Conservation (phyloP, 2,113 vertebrate genomes). For the Mirza zaza region DNA sequence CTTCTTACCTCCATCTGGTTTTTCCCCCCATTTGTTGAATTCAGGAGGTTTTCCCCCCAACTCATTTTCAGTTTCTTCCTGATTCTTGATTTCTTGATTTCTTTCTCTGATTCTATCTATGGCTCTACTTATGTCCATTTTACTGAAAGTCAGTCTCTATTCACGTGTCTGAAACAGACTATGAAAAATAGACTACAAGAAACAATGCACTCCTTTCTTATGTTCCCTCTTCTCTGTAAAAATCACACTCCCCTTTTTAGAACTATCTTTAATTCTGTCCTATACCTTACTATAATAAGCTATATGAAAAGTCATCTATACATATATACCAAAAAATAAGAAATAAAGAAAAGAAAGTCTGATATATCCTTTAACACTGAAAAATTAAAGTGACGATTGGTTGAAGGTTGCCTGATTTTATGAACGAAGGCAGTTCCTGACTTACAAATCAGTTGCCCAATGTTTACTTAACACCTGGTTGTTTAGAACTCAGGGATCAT, state of each 20-base stretch:
- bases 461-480: neutral
- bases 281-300: conserved; percentile 46
- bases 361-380: conserved; percentile 7
- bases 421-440: neutral
- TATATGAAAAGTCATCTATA: conserved; percentile 41
- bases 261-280: conserved; percentile 45
- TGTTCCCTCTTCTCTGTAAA: neutral
- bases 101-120: conserved; percentile 75
- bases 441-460: neutral
- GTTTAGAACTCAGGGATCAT: neutral
- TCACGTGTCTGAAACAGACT: conserved; percentile 65
- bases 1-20: conserved; percentile 67
- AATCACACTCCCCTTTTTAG: neutral
- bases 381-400: neutral
- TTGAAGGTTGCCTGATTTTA: neutral
- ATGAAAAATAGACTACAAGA: conserved; percentile 77
- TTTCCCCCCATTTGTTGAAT: conserved; percentile 64
- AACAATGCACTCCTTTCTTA: conserved; percentile 74
- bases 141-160: conserved; percentile 72
- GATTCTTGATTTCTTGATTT: conserved; percentile 71
- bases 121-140: conserved; percentile 70
- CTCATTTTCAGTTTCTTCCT: conserved; percentile 75
- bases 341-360: neutral
- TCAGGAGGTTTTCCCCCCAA: conserved; percentile 60
- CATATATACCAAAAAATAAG: neutral